These are phyloP conservation scores for Netelia virgata DNA, from an alignment of 2,888 invertebrate genomes.

Conservation along the genomic window DNA sequence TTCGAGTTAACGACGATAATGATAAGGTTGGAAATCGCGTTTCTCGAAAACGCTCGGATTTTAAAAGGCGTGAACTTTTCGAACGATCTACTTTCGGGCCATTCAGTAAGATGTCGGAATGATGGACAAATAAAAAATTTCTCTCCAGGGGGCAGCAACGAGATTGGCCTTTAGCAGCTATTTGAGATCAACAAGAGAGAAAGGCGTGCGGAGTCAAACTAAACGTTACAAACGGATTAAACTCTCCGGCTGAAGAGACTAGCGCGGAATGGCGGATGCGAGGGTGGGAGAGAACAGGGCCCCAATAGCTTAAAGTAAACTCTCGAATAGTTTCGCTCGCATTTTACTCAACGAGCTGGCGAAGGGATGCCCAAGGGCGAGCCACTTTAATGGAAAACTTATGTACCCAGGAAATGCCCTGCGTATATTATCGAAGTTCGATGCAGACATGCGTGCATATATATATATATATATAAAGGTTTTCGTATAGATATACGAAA, in stretches of 20 bases:
- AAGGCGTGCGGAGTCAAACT: conserved; percentile 44
- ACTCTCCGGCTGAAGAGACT: conserved; percentile 23
- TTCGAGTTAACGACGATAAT: too few relatives aligned
- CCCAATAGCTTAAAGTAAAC: conserved; percentile 44
- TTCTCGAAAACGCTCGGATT: not conserved
- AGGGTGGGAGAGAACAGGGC: not conserved
- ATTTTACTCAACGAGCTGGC: conserved; percentile 7
- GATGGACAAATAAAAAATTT: not conserved
- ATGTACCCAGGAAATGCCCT: conserved; percentile 35
- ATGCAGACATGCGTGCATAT: not conserved
- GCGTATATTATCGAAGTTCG: conserved; percentile 16
- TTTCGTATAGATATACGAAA: not conserved
- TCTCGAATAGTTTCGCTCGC: conserved; percentile 36
- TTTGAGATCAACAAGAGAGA: conserved; percentile 37
- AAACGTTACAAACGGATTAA: conserved; percentile 60
- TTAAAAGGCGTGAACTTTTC: too few relatives aligned
- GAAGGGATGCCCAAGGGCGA: conserved; percentile 28
- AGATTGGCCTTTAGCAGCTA: conserved; percentile 3
- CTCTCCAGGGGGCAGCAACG: not conserved
- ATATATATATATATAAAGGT: not conserved
- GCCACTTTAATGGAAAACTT: conserved; percentile 52
- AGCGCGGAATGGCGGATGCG: not conserved
- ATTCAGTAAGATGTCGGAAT: not conserved
- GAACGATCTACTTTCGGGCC: too few relatives aligned
- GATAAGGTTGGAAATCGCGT: not conserved